Percentiles rank a stretch among this genome's conserved stretches.
These are phyloP conservation scores for Sympetrum striolatum DNA, from an alignment of 2,888 invertebrate species.

Conservation along the genomic window DNA sequence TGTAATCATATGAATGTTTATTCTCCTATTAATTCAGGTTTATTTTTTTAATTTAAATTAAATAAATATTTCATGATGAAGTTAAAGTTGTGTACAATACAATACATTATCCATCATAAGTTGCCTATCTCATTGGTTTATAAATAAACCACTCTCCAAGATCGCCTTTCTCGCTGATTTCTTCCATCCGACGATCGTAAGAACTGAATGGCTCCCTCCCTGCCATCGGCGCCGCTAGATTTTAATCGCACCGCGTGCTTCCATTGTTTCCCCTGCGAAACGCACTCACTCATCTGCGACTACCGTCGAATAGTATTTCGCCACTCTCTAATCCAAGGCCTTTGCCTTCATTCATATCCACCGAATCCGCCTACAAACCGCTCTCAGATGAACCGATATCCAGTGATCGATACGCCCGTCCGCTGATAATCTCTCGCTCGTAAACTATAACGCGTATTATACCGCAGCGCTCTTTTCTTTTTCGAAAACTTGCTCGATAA, in stretches of 20 bases:
- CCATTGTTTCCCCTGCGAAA: background rate
- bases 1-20: too few relatives aligned
- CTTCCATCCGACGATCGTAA: too few relatives aligned
- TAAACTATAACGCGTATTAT: background rate
- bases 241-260: background rate
- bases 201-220: background rate
- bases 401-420: background rate
- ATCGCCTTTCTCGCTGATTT: too few relatives aligned
- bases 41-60: too few relatives aligned
- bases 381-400: background rate
- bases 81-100: too few relatives aligned
- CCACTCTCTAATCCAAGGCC: background rate
- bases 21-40: too few relatives aligned
- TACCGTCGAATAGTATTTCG: background rate
- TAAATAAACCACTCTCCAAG: too few relatives aligned
- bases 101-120: too few relatives aligned
- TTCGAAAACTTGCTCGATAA: background rate
- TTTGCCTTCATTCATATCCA: background rate
- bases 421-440: background rate
- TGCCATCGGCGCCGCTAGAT: background rate
- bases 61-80: too few relatives aligned
- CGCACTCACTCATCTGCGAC: background rate
- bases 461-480: background rate
- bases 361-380: background rate
- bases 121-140: too few relatives aligned